Percentiles rank a stretch among this genome's conserved stretches.
Evolutionary conservation across 2,888 invertebrate genomes (phyloP).

Genomic region (Drosophila colorata): DNA sequence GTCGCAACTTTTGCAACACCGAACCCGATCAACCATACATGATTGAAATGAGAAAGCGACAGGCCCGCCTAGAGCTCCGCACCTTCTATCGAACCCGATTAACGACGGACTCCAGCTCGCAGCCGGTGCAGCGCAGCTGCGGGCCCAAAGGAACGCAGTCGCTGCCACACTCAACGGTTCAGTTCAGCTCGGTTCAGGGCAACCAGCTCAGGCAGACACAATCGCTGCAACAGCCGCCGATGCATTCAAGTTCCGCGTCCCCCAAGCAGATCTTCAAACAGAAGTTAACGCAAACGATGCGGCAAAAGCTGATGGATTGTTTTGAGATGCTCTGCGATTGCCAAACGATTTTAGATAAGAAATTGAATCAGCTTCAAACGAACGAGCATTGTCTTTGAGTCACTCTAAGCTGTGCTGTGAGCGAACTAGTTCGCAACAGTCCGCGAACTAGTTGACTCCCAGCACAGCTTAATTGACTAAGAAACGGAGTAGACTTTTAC

Average conservation of each 20-base stretch:
- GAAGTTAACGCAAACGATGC: background rate
- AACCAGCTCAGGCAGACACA: too few species aligned
- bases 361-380: background rate
- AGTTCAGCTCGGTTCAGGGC: background rate
- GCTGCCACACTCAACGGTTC: background rate
- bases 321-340: slow-evolving; percentile 40
- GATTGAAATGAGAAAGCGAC: slow-evolving; percentile 21
- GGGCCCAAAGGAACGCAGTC: background rate
- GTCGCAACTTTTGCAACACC: slow-evolving; percentile 2
- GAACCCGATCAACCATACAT: slow-evolving; percentile 45
- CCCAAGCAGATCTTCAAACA: background rate
- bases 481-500: slow-evolving; percentile 13
- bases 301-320: slow-evolving; percentile 23
- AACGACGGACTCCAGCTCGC: background rate
- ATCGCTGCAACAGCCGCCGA: background rate
- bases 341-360: slow-evolving; percentile 36
- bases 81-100: slow-evolving; percentile 22
- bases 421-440: slow-evolving; percentile 9
- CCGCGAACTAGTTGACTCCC: slow-evolving; percentile 13
- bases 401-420: slow-evolving; percentile 2
- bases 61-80: slow-evolving; percentile 15
- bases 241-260: background rate
- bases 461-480: slow-evolving; percentile 3
- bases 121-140: background rate
- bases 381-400: slow-evolving; percentile 10